Conservation (phyloP, 1,140 invertebrate genomes). For the Babylonia areolata region DNA sequence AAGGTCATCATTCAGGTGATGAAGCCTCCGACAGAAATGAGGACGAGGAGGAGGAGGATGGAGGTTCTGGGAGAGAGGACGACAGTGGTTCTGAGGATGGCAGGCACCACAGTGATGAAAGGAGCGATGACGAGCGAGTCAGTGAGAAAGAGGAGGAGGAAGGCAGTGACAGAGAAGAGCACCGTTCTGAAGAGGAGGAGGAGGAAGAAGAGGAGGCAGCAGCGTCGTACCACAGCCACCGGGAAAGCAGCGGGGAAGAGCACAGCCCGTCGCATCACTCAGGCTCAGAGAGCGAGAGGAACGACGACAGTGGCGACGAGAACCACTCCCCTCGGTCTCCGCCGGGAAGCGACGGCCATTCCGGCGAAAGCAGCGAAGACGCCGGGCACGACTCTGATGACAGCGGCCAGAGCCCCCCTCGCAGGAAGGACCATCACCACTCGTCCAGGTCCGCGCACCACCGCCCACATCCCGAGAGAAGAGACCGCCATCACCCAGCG, state of each 20-base stretch:
- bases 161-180: not conserved
- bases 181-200: too few relatives aligned
- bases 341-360: not conserved
- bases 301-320: not conserved
- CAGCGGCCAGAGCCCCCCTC: not conserved
- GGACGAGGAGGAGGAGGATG: conserved; percentile 11
- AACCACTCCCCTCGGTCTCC: not conserved
- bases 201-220: not conserved
- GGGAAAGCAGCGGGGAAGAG: not conserved
- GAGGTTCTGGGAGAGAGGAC: not conserved
- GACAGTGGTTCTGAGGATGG: not conserved
- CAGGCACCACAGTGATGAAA: not conserved
- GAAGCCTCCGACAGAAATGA: conserved; percentile 9
- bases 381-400: not conserved
- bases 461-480: not conserved
- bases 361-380: not conserved
- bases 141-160: not conserved
- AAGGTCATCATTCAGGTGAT: not conserved
- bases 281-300: not conserved
- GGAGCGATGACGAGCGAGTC: not conserved
- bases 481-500: not conserved
- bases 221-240: not conserved
- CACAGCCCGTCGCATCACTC: not conserved
- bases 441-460: not conserved
- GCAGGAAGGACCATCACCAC: not conserved